phyloP scores from a whole-genome alignment of 2,113 vertebrate species.

The Machaerirhynchus nigripectus region DNA sequence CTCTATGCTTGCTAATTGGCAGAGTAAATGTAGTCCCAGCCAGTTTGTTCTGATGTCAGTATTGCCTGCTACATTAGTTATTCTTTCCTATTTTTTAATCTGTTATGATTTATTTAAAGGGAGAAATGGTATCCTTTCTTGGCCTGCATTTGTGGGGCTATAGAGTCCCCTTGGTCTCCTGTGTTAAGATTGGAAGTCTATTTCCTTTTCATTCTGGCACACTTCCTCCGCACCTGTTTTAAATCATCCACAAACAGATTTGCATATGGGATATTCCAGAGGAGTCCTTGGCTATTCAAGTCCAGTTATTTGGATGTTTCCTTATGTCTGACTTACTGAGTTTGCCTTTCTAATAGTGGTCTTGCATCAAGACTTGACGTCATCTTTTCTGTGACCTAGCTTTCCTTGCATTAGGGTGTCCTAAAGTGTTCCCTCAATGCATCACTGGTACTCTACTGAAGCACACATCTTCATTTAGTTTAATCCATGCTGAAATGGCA shows the following conservation, averaged over 20 bases:
- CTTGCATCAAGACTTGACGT: neutral
- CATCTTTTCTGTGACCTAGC: neutral
- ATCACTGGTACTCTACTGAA: neutral
- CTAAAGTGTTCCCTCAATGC: neutral
- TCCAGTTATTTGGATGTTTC: neutral
- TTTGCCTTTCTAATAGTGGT: neutral
- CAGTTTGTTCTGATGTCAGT: neutral
- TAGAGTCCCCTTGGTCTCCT: neutral
- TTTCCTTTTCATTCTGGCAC: conserved; percentile 14
- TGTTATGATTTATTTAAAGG: neutral
- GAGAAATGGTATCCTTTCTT: neutral
- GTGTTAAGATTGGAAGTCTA: neutral
- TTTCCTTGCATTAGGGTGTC: neutral
- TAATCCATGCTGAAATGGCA: neutral
- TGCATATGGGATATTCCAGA: neutral
- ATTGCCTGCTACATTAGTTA: neutral
- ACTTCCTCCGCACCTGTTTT: conserved; percentile 15
- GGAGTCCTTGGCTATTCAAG: neutral
- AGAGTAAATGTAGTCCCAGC: neutral
- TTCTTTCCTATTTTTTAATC: neutral
- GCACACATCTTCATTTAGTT: neutral
- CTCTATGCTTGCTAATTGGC: neutral
- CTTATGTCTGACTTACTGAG: neutral
- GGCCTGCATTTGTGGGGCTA: neutral
- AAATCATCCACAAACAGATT: neutral